These are phyloP conservation scores for Metalampra italica DNA, from an alignment of 2,888 invertebrate genomes.

Conservation along the genomic window DNA sequence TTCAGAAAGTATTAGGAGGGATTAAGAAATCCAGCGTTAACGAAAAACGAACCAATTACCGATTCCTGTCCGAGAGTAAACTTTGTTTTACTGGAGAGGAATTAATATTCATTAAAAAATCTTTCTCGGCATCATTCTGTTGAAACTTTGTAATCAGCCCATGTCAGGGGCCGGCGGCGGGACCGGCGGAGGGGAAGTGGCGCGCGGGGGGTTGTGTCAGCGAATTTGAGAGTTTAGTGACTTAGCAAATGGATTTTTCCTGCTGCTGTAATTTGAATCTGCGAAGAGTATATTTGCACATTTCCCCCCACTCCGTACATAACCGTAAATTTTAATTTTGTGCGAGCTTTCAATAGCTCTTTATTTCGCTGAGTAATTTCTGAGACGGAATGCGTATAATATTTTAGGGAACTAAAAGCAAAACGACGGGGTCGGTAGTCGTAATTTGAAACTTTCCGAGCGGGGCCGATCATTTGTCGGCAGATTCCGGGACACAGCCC, in stretches of 20 bases:
- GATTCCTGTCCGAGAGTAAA: constrained; percentile 61
- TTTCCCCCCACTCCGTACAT: constrained; percentile 29
- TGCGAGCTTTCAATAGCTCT: constrained; percentile 10
- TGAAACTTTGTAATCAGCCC: constrained; percentile 72
- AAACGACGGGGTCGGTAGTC: constrained; percentile 23
- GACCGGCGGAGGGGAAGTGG: constrained; percentile 8
- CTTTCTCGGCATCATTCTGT: constrained; percentile 65
- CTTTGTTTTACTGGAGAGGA: constrained; percentile 70
- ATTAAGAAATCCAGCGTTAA: constrained; percentile 52
- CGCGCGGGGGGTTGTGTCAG: constrained; percentile 43
- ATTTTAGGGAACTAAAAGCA: constrained; percentile 39
- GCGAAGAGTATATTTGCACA: constrained; percentile 28
- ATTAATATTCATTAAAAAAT: constrained; percentile 79
- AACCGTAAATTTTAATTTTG: constrained; percentile 25
- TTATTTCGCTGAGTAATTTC: neutral
- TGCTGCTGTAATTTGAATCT: constrained; percentile 47
- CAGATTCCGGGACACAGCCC: constrained; percentile 41
- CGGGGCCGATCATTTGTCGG: constrained; percentile 46
- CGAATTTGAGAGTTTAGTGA: constrained; percentile 59
- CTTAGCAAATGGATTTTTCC: constrained; percentile 58
- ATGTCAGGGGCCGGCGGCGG: constrained; percentile 35
- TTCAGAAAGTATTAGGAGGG: constrained; percentile 17
- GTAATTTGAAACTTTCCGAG: constrained; percentile 48
- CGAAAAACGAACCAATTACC: constrained; percentile 68
- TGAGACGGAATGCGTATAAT: constrained; percentile 36